These are phyloP conservation scores for Dolichoris vasculosae DNA, from an alignment of 1,140 invertebrate genomes.

Conservation along the genomic window DNA sequence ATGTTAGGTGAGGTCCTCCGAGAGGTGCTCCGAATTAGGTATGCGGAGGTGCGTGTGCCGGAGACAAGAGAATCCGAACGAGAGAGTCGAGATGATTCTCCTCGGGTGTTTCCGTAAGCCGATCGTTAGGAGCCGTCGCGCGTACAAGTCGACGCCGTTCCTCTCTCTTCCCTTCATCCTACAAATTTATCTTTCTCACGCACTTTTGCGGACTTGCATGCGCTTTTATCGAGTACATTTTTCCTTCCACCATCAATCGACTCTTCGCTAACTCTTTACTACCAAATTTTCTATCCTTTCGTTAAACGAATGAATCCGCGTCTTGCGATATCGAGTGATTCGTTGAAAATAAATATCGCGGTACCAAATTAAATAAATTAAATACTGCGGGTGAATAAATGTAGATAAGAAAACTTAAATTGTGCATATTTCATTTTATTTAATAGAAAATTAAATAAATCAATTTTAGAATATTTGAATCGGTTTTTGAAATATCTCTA, in stretches of 20 bases:
- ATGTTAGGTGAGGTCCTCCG: background rate
- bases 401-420: too few species aligned
- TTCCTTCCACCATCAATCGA: background rate
- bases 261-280: background rate
- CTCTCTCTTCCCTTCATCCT: background rate
- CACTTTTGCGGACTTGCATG: background rate
- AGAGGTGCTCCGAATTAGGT: conserved; percentile 19
- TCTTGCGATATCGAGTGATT: background rate
- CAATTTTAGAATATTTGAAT: too few species aligned
- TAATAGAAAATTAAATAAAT: too few species aligned
- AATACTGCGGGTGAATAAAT: too few species aligned
- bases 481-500: too few species aligned
- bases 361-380: too few species aligned
- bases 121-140: conserved; percentile 65
- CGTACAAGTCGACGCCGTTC: conserved; percentile 23
- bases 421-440: too few species aligned
- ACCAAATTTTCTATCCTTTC: background rate
- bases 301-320: background rate
- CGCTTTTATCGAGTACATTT: background rate
- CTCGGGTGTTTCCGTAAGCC: conserved; percentile 67
- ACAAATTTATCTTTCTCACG: background rate
- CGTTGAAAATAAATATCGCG: background rate
- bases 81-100: background rate
- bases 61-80: background rate
- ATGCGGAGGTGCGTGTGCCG: background rate